These are phyloP conservation scores for Amblyteles armatorius DNA, from an alignment of 2,888 invertebrate genomes.

Conservation along the genomic window DNA sequence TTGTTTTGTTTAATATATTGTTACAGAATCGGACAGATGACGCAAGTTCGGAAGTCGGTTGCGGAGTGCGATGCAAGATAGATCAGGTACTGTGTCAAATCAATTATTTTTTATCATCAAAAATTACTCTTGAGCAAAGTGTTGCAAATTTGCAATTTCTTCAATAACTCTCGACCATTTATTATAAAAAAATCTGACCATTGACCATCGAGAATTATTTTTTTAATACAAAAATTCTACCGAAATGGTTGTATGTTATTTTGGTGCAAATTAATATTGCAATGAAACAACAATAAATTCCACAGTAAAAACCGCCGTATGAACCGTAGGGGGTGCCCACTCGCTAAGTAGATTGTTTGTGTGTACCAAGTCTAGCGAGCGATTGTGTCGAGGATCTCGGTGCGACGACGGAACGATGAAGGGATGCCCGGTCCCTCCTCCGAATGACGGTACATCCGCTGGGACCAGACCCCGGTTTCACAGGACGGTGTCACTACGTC, in stretches of 20 bases:
- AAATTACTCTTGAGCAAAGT: background rate
- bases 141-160: no score
- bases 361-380: background rate
- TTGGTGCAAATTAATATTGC: background rate
- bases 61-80: constrained; percentile 90
- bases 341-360: background rate
- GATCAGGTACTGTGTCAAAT: constrained; percentile 87
- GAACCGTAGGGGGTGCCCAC: constrained; percentile 2
- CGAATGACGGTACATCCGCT: constrained; percentile 63
- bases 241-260: background rate
- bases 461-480: constrained; percentile 62
- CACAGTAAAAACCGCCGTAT: background rate
- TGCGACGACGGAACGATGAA: constrained; percentile 45
- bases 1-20: constrained; percentile 69
- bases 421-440: constrained; percentile 46
- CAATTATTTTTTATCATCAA: background rate
- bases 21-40: constrained; percentile 90
- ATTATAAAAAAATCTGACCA: no score
- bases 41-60: constrained; percentile 88
- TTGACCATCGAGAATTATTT: no score
- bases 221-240: no score
- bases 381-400: constrained; percentile 35
- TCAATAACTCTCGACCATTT: no score
- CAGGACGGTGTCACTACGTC: constrained; percentile 41
- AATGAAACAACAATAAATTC: constrained; percentile 3